phyloP scores from a whole-genome alignment of 2,113 vertebrate species.

The Rhizomys pruinosus region DNA sequence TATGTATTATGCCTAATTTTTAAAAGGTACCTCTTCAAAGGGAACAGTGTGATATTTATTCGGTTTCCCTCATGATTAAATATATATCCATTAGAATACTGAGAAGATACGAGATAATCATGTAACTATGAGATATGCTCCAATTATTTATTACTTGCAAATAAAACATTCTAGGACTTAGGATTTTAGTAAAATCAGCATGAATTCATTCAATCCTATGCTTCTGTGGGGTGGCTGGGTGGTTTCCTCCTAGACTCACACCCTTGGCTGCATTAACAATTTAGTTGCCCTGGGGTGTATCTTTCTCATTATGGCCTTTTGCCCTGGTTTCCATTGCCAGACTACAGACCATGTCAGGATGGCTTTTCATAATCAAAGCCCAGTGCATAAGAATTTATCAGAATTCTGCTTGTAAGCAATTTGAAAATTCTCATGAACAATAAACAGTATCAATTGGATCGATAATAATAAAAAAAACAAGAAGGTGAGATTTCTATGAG shows the following conservation, averaged over 20 bases:
- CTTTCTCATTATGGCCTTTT: background rate
- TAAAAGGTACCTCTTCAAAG: background rate
- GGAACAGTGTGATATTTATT: conserved; percentile 45
- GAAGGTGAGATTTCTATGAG: background rate
- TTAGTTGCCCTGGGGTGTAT: background rate
- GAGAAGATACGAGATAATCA: background rate
- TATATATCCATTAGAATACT: conserved; percentile 17
- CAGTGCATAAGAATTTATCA: background rate
- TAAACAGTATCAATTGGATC: background rate
- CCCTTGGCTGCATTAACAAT: accelerated
- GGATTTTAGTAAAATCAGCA: background rate
- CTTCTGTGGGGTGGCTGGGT: background rate
- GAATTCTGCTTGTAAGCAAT: background rate
- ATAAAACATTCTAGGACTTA: background rate
- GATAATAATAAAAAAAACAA: background rate
- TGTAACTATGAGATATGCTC: background rate
- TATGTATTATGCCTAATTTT: background rate
- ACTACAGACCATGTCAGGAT: background rate
- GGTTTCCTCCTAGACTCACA: background rate
- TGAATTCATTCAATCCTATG: background rate
- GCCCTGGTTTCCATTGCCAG: background rate
- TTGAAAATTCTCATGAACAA: background rate
- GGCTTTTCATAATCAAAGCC: background rate
- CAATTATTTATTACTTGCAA: background rate
- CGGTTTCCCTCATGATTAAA: background rate